Evolutionary conservation across 2,797 vertebrate genomes (phyloP).

Genomic region (Amphiprion clarkii): DNA sequence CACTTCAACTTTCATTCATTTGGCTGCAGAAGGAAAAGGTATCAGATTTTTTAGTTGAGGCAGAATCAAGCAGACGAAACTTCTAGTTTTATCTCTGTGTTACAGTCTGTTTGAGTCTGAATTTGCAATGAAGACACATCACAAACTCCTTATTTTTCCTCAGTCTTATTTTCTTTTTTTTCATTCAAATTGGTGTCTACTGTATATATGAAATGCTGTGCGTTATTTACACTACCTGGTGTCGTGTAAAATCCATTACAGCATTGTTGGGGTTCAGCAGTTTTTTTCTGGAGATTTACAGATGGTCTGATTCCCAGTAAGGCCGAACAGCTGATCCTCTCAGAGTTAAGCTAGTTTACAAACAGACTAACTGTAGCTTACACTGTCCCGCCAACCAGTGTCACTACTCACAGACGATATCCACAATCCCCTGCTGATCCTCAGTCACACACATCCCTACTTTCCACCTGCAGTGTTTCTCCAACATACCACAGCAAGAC

Average conservation of each 20-base stretch:
- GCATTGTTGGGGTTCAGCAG: neutral
- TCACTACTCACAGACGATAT: constrained; percentile 17
- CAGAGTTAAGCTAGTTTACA: constrained; percentile 44
- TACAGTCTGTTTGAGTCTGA: neutral
- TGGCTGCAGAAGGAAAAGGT: neutral
- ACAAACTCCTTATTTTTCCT: too few relatives aligned
- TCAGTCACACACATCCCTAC: neutral
- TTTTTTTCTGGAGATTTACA: constrained; percentile 17
- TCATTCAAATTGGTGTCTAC: neutral
- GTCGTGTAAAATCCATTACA: neutral
- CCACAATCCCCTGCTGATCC: neutral
- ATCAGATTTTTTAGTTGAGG: neutral
- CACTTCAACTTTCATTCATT: too few relatives aligned
- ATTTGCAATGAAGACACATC: neutral
- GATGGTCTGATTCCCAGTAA: constrained; percentile 18
- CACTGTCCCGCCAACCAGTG: constrained; percentile 29
- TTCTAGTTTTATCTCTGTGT: constrained; percentile 32
- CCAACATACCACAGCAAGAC: neutral
- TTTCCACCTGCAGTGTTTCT: neutral
- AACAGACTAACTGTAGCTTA: constrained; percentile 21
- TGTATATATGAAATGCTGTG: neutral
- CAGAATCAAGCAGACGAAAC: constrained; percentile 13
- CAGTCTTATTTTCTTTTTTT: neutral
- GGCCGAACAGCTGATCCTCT: constrained; percentile 42
- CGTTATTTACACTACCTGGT: neutral